phyloP scores from a whole-genome alignment of 2,888 invertebrate species.

The Philhelius pedissequus region DNA sequence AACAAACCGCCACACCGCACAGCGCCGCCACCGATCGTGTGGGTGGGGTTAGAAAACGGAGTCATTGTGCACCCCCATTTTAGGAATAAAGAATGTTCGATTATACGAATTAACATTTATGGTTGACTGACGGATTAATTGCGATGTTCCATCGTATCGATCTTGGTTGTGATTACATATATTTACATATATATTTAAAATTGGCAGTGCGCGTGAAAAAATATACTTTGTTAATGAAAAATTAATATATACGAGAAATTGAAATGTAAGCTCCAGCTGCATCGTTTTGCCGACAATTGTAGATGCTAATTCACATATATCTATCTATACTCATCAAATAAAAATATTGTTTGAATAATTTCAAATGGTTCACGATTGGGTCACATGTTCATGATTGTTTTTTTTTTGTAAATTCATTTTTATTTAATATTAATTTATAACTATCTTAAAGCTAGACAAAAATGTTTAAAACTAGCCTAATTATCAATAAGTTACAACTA shows the following conservation, averaged over 20 bases:
- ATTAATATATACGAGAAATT: constrained; percentile 3
- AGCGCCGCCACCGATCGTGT: neutral
- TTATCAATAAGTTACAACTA: too few relatives aligned
- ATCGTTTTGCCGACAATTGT: neutral
- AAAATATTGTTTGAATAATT: constrained; percentile 15
- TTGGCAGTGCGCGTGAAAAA: neutral
- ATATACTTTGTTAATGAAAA: constrained; percentile 9
- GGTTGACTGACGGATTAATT: constrained; percentile 68
- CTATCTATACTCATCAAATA: constrained; percentile 22
- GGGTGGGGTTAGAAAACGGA: constrained; percentile 58
- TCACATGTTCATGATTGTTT: neutral
- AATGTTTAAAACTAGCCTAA: too few relatives aligned
- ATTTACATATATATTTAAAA: neutral
- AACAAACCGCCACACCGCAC: constrained; percentile 3
- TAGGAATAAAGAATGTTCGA: constrained; percentile 63
- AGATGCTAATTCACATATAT: constrained; percentile 1
- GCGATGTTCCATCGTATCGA: constrained; percentile 54
- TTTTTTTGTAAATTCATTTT: too few relatives aligned
- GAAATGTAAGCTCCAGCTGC: constrained; percentile 30
- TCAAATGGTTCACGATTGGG: neutral
- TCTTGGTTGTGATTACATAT: neutral
- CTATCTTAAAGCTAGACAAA: too few relatives aligned
- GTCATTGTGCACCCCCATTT: constrained; percentile 61
- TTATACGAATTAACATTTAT: constrained; percentile 65
- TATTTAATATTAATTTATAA: too few relatives aligned